Conservation (phyloP, 2,113 vertebrate genomes). For the Lophius piscatorius region DNA sequence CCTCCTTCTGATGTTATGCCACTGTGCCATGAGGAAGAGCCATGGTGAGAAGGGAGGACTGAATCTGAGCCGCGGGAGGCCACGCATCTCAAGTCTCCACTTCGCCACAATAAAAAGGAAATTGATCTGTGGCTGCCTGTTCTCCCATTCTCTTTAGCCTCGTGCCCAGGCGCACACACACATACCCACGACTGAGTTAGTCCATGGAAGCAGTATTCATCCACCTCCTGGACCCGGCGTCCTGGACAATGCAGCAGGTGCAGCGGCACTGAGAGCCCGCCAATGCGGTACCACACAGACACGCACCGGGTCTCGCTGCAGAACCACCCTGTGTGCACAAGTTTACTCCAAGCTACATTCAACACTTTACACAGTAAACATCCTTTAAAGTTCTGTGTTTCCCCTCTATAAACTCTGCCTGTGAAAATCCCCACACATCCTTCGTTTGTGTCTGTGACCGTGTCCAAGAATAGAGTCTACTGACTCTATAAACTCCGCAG, state of each 20-base stretch:
- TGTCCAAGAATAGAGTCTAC: no score
- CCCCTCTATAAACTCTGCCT: neutral
- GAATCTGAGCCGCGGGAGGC: slow-evolving; percentile 82
- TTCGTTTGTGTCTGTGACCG: no score
- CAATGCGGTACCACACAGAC: slow-evolving; percentile 29
- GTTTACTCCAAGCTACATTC: slow-evolving; percentile 1
- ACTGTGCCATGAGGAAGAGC: slow-evolving; percentile 66
- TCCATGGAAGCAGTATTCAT: slow-evolving; percentile 52
- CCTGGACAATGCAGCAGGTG: slow-evolving; percentile 64
- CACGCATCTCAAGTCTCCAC: slow-evolving; percentile 80
- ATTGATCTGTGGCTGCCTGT: slow-evolving; percentile 67
- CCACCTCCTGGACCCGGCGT: slow-evolving; percentile 52
- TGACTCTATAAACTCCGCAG: no score
- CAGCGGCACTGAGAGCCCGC: slow-evolving; percentile 30
- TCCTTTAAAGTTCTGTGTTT: slow-evolving; percentile 8
- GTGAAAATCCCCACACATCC: no score
- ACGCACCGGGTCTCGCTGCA: slow-evolving; percentile 17
- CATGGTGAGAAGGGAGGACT: slow-evolving; percentile 62
- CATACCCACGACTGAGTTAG: slow-evolving; percentile 18
- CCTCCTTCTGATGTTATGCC: slow-evolving; percentile 51
- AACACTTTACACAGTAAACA: neutral
- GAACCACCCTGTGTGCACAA: neutral
- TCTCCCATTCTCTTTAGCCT: slow-evolving; percentile 41
- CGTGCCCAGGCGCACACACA: neutral
- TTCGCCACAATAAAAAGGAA: slow-evolving; percentile 74